Conservation (phyloP, 92 coral and sea anemone genomes). For the Palythoa heliodiscus region DNA sequence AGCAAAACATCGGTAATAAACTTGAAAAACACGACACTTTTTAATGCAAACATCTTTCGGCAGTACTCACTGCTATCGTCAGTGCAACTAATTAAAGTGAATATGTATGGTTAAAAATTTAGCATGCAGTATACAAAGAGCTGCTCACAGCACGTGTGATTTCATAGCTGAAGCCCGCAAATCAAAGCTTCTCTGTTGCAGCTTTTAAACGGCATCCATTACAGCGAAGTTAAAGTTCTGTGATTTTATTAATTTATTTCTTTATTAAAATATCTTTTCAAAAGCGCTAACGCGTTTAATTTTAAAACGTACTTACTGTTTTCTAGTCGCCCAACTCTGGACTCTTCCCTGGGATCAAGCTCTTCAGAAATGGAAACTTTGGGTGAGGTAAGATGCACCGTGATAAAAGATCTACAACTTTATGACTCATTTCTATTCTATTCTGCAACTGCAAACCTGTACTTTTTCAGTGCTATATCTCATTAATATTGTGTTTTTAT, state of each 20-base stretch:
- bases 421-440: background rate
- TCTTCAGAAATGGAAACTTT: slow-evolving; percentile 92
- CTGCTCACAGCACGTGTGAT: too few species aligned
- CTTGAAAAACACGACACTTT: too few species aligned
- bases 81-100: too few species aligned
- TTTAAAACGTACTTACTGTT: background rate
- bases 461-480: too few species aligned
- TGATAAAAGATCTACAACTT: background rate
- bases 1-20: too few species aligned
- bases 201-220: background rate
- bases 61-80: too few species aligned
- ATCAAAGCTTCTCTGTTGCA: background rate
- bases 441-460: background rate
- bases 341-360: slow-evolving; percentile 91
- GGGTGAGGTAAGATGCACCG: slow-evolving; percentile 79
- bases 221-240: background rate
- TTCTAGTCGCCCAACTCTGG: slow-evolving; percentile 59
- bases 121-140: too few species aligned
- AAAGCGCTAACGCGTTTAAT: background rate
- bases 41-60: too few species aligned
- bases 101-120: too few species aligned
- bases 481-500: too few species aligned
- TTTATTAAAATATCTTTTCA: background rate
- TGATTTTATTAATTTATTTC: background rate
- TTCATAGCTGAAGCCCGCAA: too few species aligned